Percentiles rank a stretch among this genome's conserved stretches.
Conservation (phyloP, 1,140 invertebrate species). For the Helicorthomorpha holstii region DNA sequence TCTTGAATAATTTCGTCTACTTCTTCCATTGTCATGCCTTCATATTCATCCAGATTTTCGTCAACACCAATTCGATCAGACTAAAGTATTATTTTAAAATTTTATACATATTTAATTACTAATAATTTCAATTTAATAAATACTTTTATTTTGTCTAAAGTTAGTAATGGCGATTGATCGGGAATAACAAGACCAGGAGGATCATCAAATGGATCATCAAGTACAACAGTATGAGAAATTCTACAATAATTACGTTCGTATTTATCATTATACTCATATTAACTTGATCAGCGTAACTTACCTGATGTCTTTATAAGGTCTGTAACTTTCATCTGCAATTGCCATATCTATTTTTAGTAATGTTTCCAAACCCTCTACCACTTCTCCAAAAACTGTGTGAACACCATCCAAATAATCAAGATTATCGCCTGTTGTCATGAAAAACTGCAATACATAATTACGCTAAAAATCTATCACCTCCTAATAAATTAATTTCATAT, state of each 20-base stretch:
- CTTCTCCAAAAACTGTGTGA: constrained; percentile 95
- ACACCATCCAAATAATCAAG: constrained; percentile 79
- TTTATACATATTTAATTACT: neutral
- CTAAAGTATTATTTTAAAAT: constrained; percentile 20
- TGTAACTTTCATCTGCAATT: constrained; percentile 75
- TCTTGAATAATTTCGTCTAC: constrained; percentile 73
- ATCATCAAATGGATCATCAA: constrained; percentile 93
- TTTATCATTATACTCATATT: neutral
- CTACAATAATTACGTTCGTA: constrained; percentile 24
- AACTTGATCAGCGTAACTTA: no score
- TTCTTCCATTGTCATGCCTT: constrained; percentile 64
- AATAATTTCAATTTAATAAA: constrained; percentile 4
- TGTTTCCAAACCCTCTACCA: constrained; percentile 80
- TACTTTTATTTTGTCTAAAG: constrained; percentile 50
- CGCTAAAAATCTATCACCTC: neutral
- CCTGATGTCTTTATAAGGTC: constrained; percentile 86
- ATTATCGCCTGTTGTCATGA: constrained; percentile 77
- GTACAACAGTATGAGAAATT: constrained; percentile 90
- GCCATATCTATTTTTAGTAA: constrained; percentile 79
- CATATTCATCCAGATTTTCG: constrained; percentile 83
- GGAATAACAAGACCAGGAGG: constrained; percentile 57
- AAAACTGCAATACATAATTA: constrained; percentile 56
- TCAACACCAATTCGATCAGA: constrained; percentile 83
- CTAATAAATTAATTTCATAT: constrained; percentile 8
- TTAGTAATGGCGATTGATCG: constrained; percentile 69